Evolutionary conservation across 2,797 vertebrate genomes (phyloP).

Genomic region (Gadopsis marmoratus): DNA sequence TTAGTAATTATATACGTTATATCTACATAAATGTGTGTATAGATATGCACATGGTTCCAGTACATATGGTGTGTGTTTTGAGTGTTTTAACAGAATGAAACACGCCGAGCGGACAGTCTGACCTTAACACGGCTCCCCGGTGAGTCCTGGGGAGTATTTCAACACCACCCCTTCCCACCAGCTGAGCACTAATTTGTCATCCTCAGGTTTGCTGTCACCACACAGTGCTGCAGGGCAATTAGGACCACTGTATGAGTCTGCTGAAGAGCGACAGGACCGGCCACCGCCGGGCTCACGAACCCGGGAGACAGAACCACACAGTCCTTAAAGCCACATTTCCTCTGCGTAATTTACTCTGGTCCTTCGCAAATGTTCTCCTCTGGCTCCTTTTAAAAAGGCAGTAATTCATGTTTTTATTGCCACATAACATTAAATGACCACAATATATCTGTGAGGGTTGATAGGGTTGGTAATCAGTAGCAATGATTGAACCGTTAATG

Average conservation of each 20-base stretch:
- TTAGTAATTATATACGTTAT: no score
- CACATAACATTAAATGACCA: constrained; percentile 14
- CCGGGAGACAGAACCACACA: constrained; percentile 9
- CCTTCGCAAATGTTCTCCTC: constrained; percentile 22
- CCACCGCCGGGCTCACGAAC: constrained; percentile 36
- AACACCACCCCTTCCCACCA: constrained; percentile 31
- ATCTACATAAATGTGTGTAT: background rate
- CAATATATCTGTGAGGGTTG: background rate
- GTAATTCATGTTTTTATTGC: constrained; percentile 18
- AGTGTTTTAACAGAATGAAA: constrained; percentile 45
- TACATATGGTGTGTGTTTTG: constrained; percentile 47
- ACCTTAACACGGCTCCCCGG: constrained; percentile 64
- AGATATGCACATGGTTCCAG: background rate
- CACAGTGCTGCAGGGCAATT: constrained; percentile 58
- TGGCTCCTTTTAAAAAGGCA: constrained; percentile 9
- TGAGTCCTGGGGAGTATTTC: constrained; percentile 47
- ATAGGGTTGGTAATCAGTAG: constrained; percentile 13
- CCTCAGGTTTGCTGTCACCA: constrained; percentile 57
- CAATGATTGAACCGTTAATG: constrained; percentile 18
- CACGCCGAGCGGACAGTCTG: constrained; percentile 53
- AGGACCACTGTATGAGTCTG: constrained; percentile 50
- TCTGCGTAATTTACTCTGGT: constrained; percentile 23
- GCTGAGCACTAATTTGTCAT: constrained; percentile 76
- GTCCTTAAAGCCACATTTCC: constrained; percentile 18
- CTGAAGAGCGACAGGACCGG: constrained; percentile 25